These are phyloP conservation scores for Melanotaenia duboulayi DNA, from an alignment of 2,113 vertebrate species.

Conservation along the genomic window DNA sequence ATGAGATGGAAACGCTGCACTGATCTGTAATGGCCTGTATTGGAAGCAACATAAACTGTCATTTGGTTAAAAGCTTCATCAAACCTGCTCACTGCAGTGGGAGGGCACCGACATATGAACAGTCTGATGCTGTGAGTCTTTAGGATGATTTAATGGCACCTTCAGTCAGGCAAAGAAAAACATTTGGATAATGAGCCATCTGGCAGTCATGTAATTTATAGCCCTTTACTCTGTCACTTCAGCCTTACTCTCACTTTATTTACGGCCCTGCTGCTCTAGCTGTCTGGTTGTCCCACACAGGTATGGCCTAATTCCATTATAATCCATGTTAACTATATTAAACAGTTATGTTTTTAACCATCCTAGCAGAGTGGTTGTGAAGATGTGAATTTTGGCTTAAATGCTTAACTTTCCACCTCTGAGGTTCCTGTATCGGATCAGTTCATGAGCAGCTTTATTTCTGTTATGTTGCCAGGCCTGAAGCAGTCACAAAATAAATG, in stretches of 20 bases:
- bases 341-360: not conserved
- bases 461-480: not conserved
- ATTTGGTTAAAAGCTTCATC: not conserved
- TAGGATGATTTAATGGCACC: slow-evolving; percentile 38
- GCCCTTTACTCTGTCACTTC: slow-evolving; percentile 17
- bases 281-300: not conserved
- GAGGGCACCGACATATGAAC: not conserved
- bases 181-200: slow-evolving; percentile 42
- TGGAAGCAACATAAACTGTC: not conserved
- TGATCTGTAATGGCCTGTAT: not conserved
- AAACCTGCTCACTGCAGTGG: not conserved
- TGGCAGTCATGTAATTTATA: slow-evolving; percentile 18
- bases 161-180: slow-evolving; percentile 18
- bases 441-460: too few relatives aligned
- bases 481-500: not conserved
- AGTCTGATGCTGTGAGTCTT: not conserved
- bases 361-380: not conserved
- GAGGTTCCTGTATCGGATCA: too few relatives aligned
- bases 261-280: not conserved
- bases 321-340: not conserved
- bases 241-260: slow-evolving; percentile 20
- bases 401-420: not conserved
- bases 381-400: not conserved
- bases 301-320: not conserved
- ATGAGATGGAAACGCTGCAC: not conserved